A percentile compares a stretch with the other conserved stretches of the same genome.
phyloP scores from a whole-genome alignment of 2,113 vertebrate genomes.

The Chelonoidis abingdonii region DNA sequence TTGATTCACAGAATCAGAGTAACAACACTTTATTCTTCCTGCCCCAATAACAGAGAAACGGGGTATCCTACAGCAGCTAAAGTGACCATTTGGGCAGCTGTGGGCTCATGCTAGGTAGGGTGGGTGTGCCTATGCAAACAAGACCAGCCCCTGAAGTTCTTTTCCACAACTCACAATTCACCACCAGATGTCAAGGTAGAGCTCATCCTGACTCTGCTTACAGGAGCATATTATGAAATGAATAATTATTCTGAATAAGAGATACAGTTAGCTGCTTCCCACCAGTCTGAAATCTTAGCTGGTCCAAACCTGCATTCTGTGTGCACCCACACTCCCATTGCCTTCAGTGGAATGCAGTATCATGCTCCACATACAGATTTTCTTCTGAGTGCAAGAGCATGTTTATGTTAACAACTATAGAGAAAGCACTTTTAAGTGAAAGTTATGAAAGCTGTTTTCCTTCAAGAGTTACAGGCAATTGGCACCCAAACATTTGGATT shows the following conservation, averaged over 20 bases:
- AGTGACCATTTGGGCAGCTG: too few relatives aligned
- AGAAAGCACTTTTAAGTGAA: constrained; percentile 50
- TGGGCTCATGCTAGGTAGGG: too few relatives aligned
- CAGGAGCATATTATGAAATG: neutral
- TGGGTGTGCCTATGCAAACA: too few relatives aligned
- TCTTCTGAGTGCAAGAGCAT: constrained; percentile 24
- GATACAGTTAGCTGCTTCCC: neutral
- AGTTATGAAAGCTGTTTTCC: constrained; percentile 36
- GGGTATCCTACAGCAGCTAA: too few relatives aligned
- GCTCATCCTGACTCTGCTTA: too few relatives aligned
- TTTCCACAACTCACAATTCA: too few relatives aligned
- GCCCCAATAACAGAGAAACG: too few relatives aligned
- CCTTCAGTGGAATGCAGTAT: neutral
- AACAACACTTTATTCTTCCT: too few relatives aligned
- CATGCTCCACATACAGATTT: neutral
- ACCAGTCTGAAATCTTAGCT: neutral
- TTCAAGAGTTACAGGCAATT: constrained; percentile 46
- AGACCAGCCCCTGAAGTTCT: too few relatives aligned
- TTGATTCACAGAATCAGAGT: too few relatives aligned
- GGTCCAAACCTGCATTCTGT: neutral
- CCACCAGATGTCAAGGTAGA: too few relatives aligned
- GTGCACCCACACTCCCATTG: neutral
- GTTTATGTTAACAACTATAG: neutral
- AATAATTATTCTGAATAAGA: constrained; percentile 20
- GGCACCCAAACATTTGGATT: constrained; percentile 42